Evolutionary conservation across 2,797 vertebrate species (phyloP), one percentile per base, ranked within the genome.

Genomic region (Typhlichthys eigenmanni): DNA sequence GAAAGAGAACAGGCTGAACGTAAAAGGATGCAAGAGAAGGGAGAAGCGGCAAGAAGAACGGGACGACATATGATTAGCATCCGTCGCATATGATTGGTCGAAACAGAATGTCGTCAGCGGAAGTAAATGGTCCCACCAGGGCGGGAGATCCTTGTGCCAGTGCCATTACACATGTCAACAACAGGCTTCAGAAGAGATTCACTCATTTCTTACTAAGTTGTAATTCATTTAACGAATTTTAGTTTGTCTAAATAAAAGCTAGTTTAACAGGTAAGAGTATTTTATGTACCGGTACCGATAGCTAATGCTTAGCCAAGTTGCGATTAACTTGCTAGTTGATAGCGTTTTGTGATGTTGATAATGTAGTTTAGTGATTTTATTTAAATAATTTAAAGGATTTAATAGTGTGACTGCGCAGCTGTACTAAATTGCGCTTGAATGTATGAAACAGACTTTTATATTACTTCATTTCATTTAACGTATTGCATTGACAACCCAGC

Each of bases 61-160:
- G 13, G 2, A 6, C 7, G 47, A 55, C 13, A 8, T 24, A 17
- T 12, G 45, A 56, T 16, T 38, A 47, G 47, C 12, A 53, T 72
- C 16, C 0, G 0, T 55, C 4, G 12, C 24, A 16, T 65, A 13
- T 77, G 71, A 86, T 87, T 84, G 85, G 85, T 58, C 6, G 60
- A 0, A 5, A 8, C 2, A 1, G 4, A 5, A 29, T 64, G 24
- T 6, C 65, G 78, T 83, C 19, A 1, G 0, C 82, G 88, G 87
- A 90, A 86, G 75, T 74, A 4, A 1, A 4, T 0, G 66, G n/a
- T 66, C 12, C 38, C 0, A 0, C 19, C 60, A 77, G 56, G 34
- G 88, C 86, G 86, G 79, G 82, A 87, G 83, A 58, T 29, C 14
- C 14, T 11, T 4, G 47, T 1, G 8, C 2, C 47, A 17, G 5